Evolutionary conservation across 2,797 vertebrate species (phyloP), one percentile per base, ranked within the genome.

Genomic region (Catostomus latipinnis): DNA sequence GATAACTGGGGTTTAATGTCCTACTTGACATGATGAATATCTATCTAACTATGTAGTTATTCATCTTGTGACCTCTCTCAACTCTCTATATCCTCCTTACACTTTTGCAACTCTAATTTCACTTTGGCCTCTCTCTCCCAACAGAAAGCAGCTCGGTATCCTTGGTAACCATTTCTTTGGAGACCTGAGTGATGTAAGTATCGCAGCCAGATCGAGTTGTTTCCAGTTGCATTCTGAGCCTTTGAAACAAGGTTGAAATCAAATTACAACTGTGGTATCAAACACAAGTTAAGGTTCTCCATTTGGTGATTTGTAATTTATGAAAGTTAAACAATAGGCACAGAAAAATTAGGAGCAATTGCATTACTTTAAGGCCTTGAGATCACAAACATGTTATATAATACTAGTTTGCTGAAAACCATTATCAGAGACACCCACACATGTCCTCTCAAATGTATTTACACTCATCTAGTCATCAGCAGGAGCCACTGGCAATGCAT

Each of bases 61-160:
- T 54, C 12, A 0, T 78, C 58, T 68, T 12, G 57, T 45, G 70
- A 71, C 2, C n/a, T 81, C 34, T 34, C 88, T 90, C 81, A 96
- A 93, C 93, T 93, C 60, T 92, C 88, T 2, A 90, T 52, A 57
- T 95, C 93, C 84, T 94, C 91, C 76, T 91, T 90, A 86, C 88
- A 91, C 67, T 81, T 91, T 72, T 90, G 84, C 57, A 92, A 14
- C 72, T 95, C 92, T 0, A 84, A 85, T 81, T 75, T 91, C 58
- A 94, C 83, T 74, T 90, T 93, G 66, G 63, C 50, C 58, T 90
- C 90, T 67, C 88, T 89, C 12, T 93, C 89, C 83, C 88, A 56
- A 90, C 69, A 1, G 75, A 14, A 14, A 95, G 90, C 49, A 93
- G 82, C 86, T 91, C 89, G 12, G 94, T 91, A 77, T 96, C 93